Evolutionary conservation across 2,888 invertebrate genomes (phyloP).

Genomic region (Agrotis clavis): DNA sequence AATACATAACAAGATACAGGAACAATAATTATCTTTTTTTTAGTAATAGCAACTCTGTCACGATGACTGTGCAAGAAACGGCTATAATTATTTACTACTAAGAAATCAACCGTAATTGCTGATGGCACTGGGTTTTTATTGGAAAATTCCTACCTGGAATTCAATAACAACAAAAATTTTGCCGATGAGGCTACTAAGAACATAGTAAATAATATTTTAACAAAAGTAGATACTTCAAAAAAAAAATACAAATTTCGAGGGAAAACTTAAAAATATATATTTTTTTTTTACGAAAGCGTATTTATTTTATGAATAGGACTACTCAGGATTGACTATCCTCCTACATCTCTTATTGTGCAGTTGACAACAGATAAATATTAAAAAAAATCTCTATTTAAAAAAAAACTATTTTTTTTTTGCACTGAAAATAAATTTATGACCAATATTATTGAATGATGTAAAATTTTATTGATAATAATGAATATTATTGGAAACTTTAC

Average conservation of each 20-base stretch:
- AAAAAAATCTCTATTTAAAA: not conserved
- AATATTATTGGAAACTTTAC: slow-evolving; percentile 52
- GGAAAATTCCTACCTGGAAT: slow-evolving; percentile 53
- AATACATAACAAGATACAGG: slow-evolving; percentile 29
- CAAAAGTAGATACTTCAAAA: too few species aligned
- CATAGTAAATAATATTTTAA: too few species aligned
- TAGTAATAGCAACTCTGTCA: slow-evolving; percentile 50
- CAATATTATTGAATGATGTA: slow-evolving; percentile 24
- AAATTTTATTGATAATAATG: slow-evolving; percentile 1
- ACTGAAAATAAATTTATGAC: not conserved
- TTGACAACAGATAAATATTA: not conserved
- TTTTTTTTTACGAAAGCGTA: too few species aligned
- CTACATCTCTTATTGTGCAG: not conserved
- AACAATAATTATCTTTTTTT: slow-evolving; percentile 57
- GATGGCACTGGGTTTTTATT: slow-evolving; percentile 52
- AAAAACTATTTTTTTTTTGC: not conserved
- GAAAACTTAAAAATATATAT: too few species aligned
- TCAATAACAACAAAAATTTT: slow-evolving; percentile 30
- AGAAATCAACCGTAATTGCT: slow-evolving; percentile 56
- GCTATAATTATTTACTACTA: slow-evolving; percentile 52
- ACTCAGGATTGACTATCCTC: not conserved
- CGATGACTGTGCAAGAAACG: slow-evolving; percentile 60
- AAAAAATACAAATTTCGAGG: too few species aligned
- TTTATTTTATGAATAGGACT: not conserved
- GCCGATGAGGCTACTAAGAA: not conserved